Percentiles rank a stretch among this genome's conserved stretches.
phyloP scores from a whole-genome alignment of 2,797 vertebrate species.

The Pseudocheirus occidentalis region DNA sequence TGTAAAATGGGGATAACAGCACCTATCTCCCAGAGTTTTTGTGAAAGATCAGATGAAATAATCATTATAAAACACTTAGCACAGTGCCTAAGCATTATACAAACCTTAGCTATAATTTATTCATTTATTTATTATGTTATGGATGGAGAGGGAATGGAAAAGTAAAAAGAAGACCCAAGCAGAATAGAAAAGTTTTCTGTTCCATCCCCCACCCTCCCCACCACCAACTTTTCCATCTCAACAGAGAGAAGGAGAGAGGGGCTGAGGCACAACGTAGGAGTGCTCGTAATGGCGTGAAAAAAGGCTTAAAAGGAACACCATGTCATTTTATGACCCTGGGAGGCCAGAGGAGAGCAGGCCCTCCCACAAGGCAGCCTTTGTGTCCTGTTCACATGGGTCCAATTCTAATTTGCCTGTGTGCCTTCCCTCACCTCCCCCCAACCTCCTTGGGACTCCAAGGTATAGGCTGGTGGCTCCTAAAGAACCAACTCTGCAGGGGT shows the following conservation, averaged over 20 bases:
- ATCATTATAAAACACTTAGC: not conserved
- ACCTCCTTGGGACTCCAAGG: slow-evolving; percentile 44
- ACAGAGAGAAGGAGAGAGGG: not conserved
- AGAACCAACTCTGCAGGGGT: slow-evolving; percentile 75
- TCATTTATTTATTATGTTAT: not conserved
- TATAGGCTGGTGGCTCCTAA: slow-evolving; percentile 74
- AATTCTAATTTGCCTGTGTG: slow-evolving; percentile 77
- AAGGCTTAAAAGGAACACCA: slow-evolving; percentile 71
- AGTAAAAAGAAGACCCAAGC: slow-evolving; percentile 22
- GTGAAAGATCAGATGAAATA: not conserved
- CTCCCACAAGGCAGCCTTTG: slow-evolving; percentile 80
- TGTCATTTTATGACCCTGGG: slow-evolving; percentile 70
- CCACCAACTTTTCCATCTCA: slow-evolving; percentile 33
- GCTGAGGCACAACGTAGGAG: slow-evolving; percentile 50
- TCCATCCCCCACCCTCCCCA: slow-evolving; percentile 54
- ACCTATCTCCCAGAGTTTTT: not conserved
- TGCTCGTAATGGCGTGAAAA: slow-evolving; percentile 75
- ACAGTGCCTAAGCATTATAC: not conserved
- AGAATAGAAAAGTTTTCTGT: slow-evolving; percentile 60
- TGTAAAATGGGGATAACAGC: not conserved
- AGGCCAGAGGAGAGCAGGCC: slow-evolving; percentile 65
- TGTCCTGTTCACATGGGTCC: slow-evolving; percentile 72
- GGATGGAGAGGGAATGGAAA: not conserved
- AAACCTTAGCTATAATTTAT: not conserved
- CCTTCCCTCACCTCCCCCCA: slow-evolving; percentile 51